Evolutionary conservation across 2,888 invertebrate genomes (phyloP).

Genomic region (Pseudanteris insignis): DNA sequence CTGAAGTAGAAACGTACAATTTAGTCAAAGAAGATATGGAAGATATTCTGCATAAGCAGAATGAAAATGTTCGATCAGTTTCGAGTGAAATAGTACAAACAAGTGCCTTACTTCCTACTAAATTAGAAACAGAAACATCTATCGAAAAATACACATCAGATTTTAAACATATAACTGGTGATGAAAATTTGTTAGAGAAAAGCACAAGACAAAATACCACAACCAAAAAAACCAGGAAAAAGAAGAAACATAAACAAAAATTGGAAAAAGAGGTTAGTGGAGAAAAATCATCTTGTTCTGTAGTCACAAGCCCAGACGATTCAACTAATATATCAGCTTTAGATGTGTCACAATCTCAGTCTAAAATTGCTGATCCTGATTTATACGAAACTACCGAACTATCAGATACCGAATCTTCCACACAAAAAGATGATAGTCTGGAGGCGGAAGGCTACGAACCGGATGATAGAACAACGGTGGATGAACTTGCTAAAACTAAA

Average conservation of each 20-base stretch:
- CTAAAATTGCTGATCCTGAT: conserved; percentile 65
- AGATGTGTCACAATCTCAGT: conserved; percentile 68
- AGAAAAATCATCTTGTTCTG: conserved; percentile 50
- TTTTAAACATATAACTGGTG: conserved; percentile 56
- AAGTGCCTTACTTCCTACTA: conserved; percentile 46
- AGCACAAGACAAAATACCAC: conserved; percentile 46
- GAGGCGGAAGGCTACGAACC: conserved; percentile 76
- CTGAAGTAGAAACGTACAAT: conserved; percentile 48
- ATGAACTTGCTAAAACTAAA: conserved; percentile 65
- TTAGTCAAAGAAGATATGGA: conserved; percentile 57
- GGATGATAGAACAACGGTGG: conserved; percentile 73
- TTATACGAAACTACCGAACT: conserved; percentile 52
- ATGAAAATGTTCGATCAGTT: conserved; percentile 49
- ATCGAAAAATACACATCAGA: conserved; percentile 23
- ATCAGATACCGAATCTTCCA: conserved; percentile 47
- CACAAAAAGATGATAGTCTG: conserved; percentile 64
- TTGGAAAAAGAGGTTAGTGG: conserved; percentile 42
- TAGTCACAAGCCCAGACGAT: conserved; percentile 69
- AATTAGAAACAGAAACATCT: conserved; percentile 49
- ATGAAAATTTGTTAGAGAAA: conserved; percentile 46
- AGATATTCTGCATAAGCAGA: conserved; percentile 55
- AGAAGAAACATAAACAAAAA: conserved; percentile 54
- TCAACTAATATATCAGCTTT: conserved; percentile 70
- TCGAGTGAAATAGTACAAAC: conserved; percentile 57
- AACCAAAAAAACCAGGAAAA: conserved; percentile 51